Evolutionary conservation across 2,113 vertebrate species (phyloP).

Genomic region (Hippocampus comes): DNA sequence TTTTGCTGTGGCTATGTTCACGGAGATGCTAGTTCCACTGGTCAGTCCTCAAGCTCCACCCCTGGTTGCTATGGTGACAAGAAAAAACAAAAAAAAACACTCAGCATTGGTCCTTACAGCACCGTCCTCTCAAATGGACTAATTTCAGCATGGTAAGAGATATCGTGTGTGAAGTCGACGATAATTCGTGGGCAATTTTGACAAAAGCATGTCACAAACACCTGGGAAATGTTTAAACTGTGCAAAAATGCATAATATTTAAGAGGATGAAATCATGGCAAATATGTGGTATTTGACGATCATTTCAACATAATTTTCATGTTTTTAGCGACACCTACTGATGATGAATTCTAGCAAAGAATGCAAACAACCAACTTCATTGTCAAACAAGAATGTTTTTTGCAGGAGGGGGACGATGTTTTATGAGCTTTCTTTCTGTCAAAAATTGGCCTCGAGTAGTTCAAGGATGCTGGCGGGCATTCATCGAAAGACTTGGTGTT

Average conservation of each 20-base stretch:
- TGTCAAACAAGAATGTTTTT: background rate
- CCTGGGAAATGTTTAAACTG: no score
- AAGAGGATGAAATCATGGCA: no score
- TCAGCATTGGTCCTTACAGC: no score
- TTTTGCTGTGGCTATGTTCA: no score
- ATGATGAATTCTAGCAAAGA: background rate
- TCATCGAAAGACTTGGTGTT: background rate
- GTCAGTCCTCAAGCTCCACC: no score
- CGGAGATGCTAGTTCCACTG: no score
- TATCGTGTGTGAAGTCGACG: background rate
- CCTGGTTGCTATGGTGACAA: no score
- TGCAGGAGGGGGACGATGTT: background rate
- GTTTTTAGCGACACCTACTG: background rate
- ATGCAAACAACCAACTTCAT: background rate
- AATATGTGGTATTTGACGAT: background rate
- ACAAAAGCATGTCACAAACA: background rate
- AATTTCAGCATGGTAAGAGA: background rate
- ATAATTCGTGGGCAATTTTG: background rate
- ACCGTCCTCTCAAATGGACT: no score
- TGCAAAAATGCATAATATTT: no score
- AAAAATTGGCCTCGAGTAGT: background rate
- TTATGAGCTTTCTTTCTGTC: background rate
- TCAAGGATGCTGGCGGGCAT: background rate
- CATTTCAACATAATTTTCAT: background rate
- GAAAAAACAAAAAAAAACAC: no score